phyloP scores from a whole-genome alignment of 2,888 invertebrate genomes.

The Oligia latruncula region DNA sequence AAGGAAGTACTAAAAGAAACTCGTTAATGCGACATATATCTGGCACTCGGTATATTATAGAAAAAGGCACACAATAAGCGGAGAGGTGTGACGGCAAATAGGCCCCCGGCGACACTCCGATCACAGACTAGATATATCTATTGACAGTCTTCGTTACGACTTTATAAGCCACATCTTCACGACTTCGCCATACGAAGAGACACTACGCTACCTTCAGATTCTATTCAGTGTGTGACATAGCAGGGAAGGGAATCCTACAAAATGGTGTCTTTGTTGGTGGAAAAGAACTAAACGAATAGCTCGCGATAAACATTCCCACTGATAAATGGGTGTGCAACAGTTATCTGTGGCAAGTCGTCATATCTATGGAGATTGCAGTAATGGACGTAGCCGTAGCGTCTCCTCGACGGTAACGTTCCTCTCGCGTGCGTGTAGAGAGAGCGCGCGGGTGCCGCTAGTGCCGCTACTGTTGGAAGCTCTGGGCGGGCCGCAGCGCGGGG shows the following conservation, averaged over 20 bases:
- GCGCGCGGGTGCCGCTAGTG: conserved; percentile 58
- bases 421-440: conserved; percentile 27
- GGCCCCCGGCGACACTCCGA: conserved; percentile 90
- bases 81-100: conserved; percentile 87
- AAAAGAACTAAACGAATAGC: conserved; percentile 29
- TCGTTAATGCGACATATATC: conserved; percentile 76
- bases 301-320: conserved; percentile 40
- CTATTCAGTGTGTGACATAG: conserved; percentile 24
- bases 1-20: conserved; percentile 67
- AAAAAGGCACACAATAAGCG: conserved; percentile 90
- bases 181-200: conserved; percentile 75
- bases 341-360: conserved; percentile 18
- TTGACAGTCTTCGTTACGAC: conserved; percentile 87
- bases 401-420: conserved; percentile 57
- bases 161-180: conserved; percentile 82
- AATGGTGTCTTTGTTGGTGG: conserved; percentile 13
- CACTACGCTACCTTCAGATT: conserved; percentile 67
- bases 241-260: conserved; percentile 10
- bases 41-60: conserved; percentile 86
- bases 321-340: conserved; percentile 40
- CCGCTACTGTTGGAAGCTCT: conserved; percentile 76
- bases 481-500: conserved; percentile 82
- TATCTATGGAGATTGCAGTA: conserved; percentile 31
- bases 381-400: conserved; percentile 41
- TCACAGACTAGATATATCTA: conserved; percentile 90